Conservation (phyloP, 2,113 vertebrate species). For the Leptobrachium ailaonicum region DNA sequence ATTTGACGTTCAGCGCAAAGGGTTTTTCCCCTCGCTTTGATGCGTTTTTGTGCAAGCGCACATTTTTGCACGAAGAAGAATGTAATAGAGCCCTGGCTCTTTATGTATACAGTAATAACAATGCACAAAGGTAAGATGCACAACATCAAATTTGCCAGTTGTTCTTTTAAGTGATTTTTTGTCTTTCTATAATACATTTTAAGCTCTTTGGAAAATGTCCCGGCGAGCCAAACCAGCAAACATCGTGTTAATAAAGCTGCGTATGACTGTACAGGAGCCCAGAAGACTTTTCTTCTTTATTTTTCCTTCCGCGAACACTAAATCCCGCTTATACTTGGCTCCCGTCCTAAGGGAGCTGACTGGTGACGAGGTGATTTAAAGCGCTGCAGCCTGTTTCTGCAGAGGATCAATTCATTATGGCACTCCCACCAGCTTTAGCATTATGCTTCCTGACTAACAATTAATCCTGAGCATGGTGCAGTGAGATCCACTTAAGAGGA, state of each 20-base stretch:
- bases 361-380: slow-evolving; percentile 50
- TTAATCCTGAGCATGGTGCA: slow-evolving; percentile 49
- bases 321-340: slow-evolving; percentile 48
- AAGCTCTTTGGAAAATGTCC: no score
- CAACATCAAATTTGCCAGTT: no score
- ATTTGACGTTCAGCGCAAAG: no score
- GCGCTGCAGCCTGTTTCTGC: slow-evolving; percentile 48
- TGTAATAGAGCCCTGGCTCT: no score
- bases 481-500: slow-evolving; percentile 45
- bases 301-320: slow-evolving; percentile 37
- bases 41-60: no score
- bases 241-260: not conserved
- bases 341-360: slow-evolving; percentile 48
- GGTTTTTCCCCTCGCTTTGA: no score
- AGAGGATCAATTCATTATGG: slow-evolving; percentile 50
- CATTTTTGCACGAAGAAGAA: no score
- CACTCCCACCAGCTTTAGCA: slow-evolving; percentile 49
- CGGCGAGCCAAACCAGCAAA: not conserved
- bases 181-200: no score
- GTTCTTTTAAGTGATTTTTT: no score
- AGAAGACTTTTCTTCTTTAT: slow-evolving; percentile 26
- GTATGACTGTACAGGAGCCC: slow-evolving; percentile 1
- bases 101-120: no score
- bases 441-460: slow-evolving; percentile 50
- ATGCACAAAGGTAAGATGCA: no score